A percentile compares a stretch with the other conserved stretches of the same genome.
Conservation (phyloP, 2,113 vertebrate genomes). For the Rallus limicola region DNA sequence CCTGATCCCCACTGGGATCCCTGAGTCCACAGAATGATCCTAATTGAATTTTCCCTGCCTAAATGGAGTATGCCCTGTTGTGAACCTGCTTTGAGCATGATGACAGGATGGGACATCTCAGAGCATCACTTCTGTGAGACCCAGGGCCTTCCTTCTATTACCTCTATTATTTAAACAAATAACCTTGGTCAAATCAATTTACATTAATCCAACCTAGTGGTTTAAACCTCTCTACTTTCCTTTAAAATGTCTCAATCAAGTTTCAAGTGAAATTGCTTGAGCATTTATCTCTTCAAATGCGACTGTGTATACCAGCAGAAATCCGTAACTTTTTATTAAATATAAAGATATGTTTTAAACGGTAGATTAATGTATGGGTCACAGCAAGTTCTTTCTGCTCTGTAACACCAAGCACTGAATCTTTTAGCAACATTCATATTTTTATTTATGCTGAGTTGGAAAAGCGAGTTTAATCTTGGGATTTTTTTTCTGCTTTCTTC, state of each 20-base stretch:
- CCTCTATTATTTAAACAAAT: constrained; percentile 91
- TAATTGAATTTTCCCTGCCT: constrained; percentile 93
- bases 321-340: constrained; percentile 7
- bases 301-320: background rate
- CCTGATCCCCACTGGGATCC: constrained; percentile 79
- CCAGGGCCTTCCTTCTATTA: constrained; percentile 82
- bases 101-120: constrained; percentile 83
- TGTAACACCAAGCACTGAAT: background rate
- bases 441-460: background rate
- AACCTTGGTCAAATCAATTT: constrained; percentile 83
- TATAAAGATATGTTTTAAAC: background rate
- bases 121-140: constrained; percentile 82
- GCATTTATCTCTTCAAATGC: constrained; percentile 38
- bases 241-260: constrained; percentile 69
- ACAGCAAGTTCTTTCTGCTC: background rate
- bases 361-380: background rate
- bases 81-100: constrained; percentile 88
- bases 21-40: constrained; percentile 82
- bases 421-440: background rate
- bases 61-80: constrained; percentile 90
- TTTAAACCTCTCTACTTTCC: constrained; percentile 75
- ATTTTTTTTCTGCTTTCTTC: background rate
- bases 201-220: constrained; percentile 72
- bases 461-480: background rate
- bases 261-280: constrained; percentile 61